These are phyloP conservation scores for Drosophila aldrichi DNA, from an alignment of 2,888 invertebrate species.

Conservation along the genomic window DNA sequence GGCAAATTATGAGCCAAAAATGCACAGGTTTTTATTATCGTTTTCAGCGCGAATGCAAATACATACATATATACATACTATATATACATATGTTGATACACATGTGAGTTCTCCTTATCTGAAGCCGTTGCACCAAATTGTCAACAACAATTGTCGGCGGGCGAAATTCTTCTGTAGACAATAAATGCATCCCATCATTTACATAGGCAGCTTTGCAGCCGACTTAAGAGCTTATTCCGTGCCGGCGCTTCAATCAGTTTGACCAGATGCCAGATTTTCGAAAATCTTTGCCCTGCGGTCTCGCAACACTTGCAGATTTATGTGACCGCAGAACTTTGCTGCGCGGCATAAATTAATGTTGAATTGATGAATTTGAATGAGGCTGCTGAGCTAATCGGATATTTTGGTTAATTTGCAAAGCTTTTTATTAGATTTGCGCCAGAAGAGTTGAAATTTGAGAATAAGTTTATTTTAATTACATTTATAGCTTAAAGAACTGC, in stretches of 20 bases:
- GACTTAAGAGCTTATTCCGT: constrained; percentile 52
- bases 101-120: constrained; percentile 9
- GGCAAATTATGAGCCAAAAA: constrained; percentile 67
- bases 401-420: constrained; percentile 19
- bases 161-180: constrained; percentile 43
- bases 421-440: background rate
- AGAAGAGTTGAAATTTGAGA: too few species aligned
- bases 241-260: constrained; percentile 60
- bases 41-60: constrained; percentile 3
- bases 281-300: constrained; percentile 53
- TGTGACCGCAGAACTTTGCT: constrained; percentile 72
- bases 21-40: constrained; percentile 23
- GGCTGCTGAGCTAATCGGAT: constrained; percentile 18
- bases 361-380: constrained; percentile 73
- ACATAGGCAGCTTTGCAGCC: constrained; percentile 51
- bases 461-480: too few species aligned
- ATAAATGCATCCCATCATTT: constrained; percentile 70
- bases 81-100: constrained; percentile 8
- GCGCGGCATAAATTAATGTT: constrained; percentile 71
- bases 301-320: constrained; percentile 64
- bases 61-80: background rate
- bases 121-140: constrained; percentile 33
- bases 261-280: constrained; percentile 35
- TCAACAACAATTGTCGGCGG: constrained; percentile 35
- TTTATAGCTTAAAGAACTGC: background rate